phyloP scores from a whole-genome alignment of 2,888 invertebrate species.

The Perizoma flavofasciatum region DNA sequence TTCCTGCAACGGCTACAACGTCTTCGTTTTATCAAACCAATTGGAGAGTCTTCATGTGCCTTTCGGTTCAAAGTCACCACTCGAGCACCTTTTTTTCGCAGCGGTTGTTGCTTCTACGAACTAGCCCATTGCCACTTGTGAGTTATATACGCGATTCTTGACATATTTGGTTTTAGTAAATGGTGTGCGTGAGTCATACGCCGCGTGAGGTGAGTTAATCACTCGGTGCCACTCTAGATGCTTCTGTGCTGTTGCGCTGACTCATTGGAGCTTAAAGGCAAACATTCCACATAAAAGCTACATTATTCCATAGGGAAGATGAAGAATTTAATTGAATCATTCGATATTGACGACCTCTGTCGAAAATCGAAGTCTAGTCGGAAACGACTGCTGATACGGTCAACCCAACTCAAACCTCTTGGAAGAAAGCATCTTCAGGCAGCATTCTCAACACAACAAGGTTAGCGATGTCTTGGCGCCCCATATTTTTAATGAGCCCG shows the following conservation, averaged over 20 bases:
- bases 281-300: not conserved
- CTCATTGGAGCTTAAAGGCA: conserved; percentile 3
- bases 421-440: conserved; percentile 7
- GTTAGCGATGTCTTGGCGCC: conserved; percentile 33
- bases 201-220: not conserved
- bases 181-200: not conserved
- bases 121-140: too few relatives aligned
- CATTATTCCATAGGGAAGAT: not conserved
- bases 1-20: too few relatives aligned
- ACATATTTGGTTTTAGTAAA: not conserved
- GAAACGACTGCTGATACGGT: not conserved
- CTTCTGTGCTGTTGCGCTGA: conserved; percentile 2
- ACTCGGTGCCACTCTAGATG: not conserved
- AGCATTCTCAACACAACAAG: conserved; percentile 21
- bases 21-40: too few relatives aligned
- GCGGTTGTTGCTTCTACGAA: too few relatives aligned
- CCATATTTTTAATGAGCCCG: conserved; percentile 46
- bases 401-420: not conserved
- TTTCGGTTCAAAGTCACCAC: too few relatives aligned
- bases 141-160: too few relatives aligned
- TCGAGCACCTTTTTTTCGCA: too few relatives aligned
- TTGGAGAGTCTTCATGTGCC: too few relatives aligned
- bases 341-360: not conserved
- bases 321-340: not conserved
- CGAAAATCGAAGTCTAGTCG: too few relatives aligned